Conservation (phyloP, 2,888 invertebrate species). For the Crocallis elinguaria region DNA sequence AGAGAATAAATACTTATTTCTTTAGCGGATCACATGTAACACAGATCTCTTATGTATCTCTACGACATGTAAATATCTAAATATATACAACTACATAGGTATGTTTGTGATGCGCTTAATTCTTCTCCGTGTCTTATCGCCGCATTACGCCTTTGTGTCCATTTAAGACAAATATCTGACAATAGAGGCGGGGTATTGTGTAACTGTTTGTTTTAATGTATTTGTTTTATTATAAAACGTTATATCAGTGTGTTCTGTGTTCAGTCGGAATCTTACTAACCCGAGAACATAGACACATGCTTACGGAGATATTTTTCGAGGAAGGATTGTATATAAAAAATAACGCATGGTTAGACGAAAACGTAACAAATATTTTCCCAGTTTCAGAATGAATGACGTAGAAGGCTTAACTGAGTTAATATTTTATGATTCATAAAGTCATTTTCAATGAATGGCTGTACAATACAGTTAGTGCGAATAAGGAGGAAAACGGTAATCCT, state of each 20-base stretch:
- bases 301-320: too few relatives aligned
- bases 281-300: too few relatives aligned
- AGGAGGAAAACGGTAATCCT: constrained; percentile 2
- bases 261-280: too few relatives aligned
- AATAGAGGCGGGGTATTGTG: constrained; percentile 12
- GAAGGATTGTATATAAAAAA: too few relatives aligned
- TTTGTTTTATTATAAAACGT: background rate
- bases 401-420: too few relatives aligned
- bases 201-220: constrained; percentile 14
- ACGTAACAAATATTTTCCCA: too few relatives aligned
- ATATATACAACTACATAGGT: too few relatives aligned
- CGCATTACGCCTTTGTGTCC: constrained; percentile 10
- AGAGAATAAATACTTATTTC: constrained; percentile 4
- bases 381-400: too few relatives aligned
- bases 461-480: background rate
- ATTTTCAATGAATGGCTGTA: background rate
- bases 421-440: too few relatives aligned
- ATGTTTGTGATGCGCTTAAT: constrained; percentile 7
- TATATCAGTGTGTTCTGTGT: background rate
- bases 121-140: constrained; percentile 43
- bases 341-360: too few relatives aligned
- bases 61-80: too few relatives aligned
- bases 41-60: too few relatives aligned
- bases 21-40: constrained; percentile 5
- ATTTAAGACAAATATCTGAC: constrained; percentile 9